Evolutionary conservation across 30 jellyfish, hydroid and myxozoan species (phyloP), one percentile per base, ranked within the genome.

Genomic region (Cassiopea andromeda): DNA sequence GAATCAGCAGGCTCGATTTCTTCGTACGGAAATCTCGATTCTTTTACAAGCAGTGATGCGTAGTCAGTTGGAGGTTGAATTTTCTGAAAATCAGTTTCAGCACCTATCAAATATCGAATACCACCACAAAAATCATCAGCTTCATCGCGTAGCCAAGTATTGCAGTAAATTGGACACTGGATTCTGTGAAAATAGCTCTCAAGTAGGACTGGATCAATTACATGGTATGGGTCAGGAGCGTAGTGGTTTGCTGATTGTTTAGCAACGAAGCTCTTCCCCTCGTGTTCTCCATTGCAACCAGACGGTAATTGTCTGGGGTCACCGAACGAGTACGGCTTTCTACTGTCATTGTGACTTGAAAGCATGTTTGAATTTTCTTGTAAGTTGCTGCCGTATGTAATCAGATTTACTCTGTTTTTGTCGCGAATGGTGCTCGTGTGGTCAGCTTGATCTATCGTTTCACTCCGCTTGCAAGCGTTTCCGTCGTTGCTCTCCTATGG

Each of bases 311-410:
- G 94, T 48, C 90, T 67, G 46, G 85, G 85, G 46, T 87, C 94
- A 12, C 94, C 90, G 48, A 87, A 87, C 48, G 94, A 78, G 57
- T 87, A 87, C n/a, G 90, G 90, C 44, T 61, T 87, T 54, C 87
- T 87, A 46, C 19, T 19, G 75, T 27, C 27, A 14, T 70, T 70
- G 4, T 7, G 50, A 70, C 79, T 70, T 70, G 7, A 10, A 18
- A 70, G n/a, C 79, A 70, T 70, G 19, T 70, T 17, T 7, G 79
- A 70, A 16, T 70, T 70, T 10, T 70, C 79, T 27, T n/a, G 79
- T 43, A 14, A 10, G 1, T 43, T 27, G 79, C 4, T 19, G 79
- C 38, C 54, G 1, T 70, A 7, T 12, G 4, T 16, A 27, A 10
- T 0, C 15, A 38, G 79, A 43, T 16, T 43, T 19, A 16, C 15